Percentiles rank a stretch among this genome's conserved stretches.
Evolutionary conservation across 1,140 invertebrate genomes (phyloP).

Genomic region (Elysia chlorotica): DNA sequence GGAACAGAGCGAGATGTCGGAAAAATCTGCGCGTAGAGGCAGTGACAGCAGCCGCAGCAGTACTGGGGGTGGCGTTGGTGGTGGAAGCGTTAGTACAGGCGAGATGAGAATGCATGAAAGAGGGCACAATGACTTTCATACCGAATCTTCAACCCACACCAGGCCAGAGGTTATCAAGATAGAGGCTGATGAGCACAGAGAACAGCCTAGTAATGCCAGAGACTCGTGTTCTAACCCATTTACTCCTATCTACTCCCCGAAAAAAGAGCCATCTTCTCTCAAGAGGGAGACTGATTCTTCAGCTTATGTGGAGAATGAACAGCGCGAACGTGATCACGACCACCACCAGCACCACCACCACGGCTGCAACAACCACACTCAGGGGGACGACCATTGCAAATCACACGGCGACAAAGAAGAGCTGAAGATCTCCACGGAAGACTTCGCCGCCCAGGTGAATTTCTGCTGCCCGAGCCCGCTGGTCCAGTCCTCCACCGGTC

Average conservation of each 20-base stretch:
- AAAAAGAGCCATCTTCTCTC: background rate
- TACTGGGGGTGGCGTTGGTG: background rate
- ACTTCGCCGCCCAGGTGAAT: conserved; percentile 44
- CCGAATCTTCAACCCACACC: too few relatives aligned
- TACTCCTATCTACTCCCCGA: background rate
- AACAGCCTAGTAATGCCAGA: too few relatives aligned
- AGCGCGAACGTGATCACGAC: too few relatives aligned
- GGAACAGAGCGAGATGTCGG: background rate
- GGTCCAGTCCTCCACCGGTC: background rate
- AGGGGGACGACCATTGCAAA: background rate
- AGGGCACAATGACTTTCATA: too few relatives aligned
- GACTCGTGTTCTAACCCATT: background rate
- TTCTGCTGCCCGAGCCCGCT: conserved; percentile 35
- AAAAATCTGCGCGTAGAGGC: background rate
- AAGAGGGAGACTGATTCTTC: too few relatives aligned
- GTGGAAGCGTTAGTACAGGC: background rate
- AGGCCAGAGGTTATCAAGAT: background rate
- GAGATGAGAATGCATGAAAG: too few relatives aligned
- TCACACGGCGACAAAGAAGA: background rate
- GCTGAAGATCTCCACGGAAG: conserved; percentile 14
- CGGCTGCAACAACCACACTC: background rate
- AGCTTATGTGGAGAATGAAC: too few relatives aligned
- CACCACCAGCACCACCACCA: too few relatives aligned
- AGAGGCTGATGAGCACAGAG: background rate
- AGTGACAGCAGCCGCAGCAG: background rate